Evolutionary conservation across 2,797 vertebrate genomes (phyloP).

Genomic region (Vireo griseus): DNA sequence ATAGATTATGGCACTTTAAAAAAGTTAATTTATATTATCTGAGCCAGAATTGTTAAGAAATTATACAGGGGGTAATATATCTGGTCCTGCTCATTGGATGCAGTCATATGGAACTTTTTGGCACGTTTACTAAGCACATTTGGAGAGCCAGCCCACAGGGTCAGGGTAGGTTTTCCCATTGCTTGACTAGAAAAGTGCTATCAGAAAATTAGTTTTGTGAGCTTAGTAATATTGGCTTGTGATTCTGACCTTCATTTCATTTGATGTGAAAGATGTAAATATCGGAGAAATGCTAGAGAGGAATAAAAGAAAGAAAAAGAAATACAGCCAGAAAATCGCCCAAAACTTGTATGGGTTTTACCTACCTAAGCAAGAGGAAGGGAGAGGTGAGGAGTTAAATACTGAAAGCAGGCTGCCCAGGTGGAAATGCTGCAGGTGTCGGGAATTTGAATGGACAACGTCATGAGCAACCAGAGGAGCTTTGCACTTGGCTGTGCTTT

Average conservation of each 20-base stretch:
- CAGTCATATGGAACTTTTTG: neutral
- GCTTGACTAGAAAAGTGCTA: neutral
- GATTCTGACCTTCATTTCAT: neutral
- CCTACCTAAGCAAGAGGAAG: neutral
- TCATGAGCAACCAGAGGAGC: neutral
- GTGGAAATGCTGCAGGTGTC: neutral
- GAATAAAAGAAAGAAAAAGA: neutral
- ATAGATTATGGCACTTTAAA: neutral
- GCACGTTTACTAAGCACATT: neutral
- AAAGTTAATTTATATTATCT: neutral
- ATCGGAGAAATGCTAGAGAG: neutral
- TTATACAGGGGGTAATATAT: neutral
- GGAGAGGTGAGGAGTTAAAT: neutral
- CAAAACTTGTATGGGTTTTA: neutral
- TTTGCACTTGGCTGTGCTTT: neutral
- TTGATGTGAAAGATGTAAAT: neutral
- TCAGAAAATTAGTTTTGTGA: neutral
- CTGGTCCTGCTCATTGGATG: neutral
- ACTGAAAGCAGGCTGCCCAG: neutral
- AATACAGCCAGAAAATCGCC: neutral
- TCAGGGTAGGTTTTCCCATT: neutral
- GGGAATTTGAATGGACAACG: neutral
- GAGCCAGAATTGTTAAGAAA: neutral
- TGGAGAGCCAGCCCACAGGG: neutral
- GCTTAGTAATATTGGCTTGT: neutral